Evolutionary conservation across 1,140 invertebrate species (phyloP).

Genomic region (Drusus annulatus): DNA sequence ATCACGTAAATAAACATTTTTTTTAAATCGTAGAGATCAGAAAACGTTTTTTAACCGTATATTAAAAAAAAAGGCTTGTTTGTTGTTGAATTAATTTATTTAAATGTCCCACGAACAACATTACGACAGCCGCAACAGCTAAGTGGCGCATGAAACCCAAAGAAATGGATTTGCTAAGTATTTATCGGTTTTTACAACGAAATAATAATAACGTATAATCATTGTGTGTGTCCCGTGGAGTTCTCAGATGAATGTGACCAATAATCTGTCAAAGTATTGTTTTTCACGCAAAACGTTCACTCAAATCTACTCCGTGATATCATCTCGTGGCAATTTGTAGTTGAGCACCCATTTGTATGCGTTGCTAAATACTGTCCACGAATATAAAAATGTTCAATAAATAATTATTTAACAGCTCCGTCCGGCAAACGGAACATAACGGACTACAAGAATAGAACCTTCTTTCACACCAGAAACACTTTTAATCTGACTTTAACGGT

Average conservation of each 20-base stretch:
- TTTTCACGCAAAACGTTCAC: conserved; percentile 7
- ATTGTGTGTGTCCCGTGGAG: too few species aligned
- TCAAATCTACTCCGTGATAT: conserved; percentile 9
- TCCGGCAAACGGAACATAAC: conserved; percentile 35
- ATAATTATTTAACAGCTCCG: conserved; percentile 35
- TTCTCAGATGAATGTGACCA: not conserved
- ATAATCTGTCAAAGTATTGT: conserved; percentile 9
- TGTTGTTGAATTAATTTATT: too few species aligned
- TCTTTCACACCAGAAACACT: conserved; percentile 16
- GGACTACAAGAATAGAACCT: conserved; percentile 22
- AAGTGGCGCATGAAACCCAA: too few species aligned
- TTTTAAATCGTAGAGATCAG: too few species aligned
- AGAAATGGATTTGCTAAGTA: too few species aligned
- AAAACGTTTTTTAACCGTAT: too few species aligned
- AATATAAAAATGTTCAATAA: conserved; percentile 39
- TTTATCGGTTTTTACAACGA: too few species aligned
- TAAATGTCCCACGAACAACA: too few species aligned
- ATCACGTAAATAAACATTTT: too few species aligned
- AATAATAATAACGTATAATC: too few species aligned
- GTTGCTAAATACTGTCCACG: conserved; percentile 26
- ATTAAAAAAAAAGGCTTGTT: too few species aligned
- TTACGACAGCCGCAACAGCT: too few species aligned
- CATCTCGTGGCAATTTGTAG: not conserved
- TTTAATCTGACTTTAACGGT: not conserved
- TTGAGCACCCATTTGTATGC: not conserved